Conservation (phyloP, 2,113 vertebrate species). For the Etheostoma cragini region DNA sequence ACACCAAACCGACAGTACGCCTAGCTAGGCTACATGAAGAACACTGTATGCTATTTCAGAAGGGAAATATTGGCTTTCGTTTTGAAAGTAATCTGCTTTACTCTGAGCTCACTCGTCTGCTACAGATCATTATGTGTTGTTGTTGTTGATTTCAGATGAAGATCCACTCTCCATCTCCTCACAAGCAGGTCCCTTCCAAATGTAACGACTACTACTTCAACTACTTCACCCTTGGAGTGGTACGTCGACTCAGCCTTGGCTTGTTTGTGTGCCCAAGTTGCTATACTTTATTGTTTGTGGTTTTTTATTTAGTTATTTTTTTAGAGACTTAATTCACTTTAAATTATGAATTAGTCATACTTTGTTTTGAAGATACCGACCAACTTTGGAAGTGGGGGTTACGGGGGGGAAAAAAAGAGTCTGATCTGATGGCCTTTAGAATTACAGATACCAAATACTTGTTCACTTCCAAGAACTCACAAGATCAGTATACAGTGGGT, state of each 20-base stretch:
- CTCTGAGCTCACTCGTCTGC: no score
- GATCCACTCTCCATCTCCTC: conserved; percentile 98
- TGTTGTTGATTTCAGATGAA: conserved; percentile 90
- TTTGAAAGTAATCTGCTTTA: no score
- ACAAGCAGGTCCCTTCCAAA: conserved; percentile 98
- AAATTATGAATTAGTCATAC: background rate
- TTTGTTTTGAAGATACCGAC: background rate
- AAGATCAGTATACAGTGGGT: no score
- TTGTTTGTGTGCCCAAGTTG: background rate
- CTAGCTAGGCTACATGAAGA: no score
- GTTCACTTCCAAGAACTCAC: no score
- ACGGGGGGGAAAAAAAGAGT: no score
- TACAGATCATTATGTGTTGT: background rate
- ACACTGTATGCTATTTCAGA: no score
- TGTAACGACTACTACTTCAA: conserved; percentile 99
- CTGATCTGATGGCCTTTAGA: background rate
- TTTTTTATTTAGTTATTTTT: background rate
- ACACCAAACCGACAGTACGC: no score
- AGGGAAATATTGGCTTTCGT: no score
- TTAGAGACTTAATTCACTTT: background rate
- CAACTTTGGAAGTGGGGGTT: background rate
- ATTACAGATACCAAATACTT: background rate
- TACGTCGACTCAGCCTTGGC: conserved; percentile 78
- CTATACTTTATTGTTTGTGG: no score
- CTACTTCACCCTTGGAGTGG: conserved; percentile 98